Conservation (phyloP, 2,888 invertebrate species). For the Acanthosoma haemorrhoidale region DNA sequence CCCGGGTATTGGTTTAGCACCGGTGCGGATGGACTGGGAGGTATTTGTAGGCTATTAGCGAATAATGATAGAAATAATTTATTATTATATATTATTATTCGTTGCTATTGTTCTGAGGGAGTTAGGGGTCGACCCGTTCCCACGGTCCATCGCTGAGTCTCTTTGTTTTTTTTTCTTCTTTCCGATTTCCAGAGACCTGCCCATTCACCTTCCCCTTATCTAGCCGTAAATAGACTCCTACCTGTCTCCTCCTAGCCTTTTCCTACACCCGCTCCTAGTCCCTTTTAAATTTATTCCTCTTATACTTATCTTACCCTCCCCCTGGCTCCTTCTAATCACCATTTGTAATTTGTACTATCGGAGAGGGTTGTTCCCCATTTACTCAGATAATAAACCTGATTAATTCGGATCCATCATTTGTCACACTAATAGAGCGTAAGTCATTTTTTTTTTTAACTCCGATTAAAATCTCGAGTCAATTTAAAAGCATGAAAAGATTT, state of each 20-base stretch:
- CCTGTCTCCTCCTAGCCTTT: constrained; percentile 8
- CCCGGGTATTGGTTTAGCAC: background rate
- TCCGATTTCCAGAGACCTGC: constrained; percentile 12
- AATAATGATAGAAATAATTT: constrained; percentile 22
- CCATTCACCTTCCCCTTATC: constrained; percentile 12
- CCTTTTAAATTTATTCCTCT: constrained; percentile 7
- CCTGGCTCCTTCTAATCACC: constrained; percentile 8
- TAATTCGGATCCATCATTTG: background rate
- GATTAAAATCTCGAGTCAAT: too few relatives aligned
- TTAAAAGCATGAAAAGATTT: too few relatives aligned
- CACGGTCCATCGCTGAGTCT: constrained; percentile 14
- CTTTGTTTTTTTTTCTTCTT: constrained; percentile 8
- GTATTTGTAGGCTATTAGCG: too few relatives aligned
- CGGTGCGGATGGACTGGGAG: background rate
- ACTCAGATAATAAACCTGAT: constrained; percentile 2
- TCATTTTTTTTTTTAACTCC: too few relatives aligned
- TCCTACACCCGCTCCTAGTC: background rate
- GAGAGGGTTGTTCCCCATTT: background rate
- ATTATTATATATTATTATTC: constrained; percentile 15
- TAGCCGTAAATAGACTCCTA: constrained; percentile 12
- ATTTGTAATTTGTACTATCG: constrained; percentile 5
- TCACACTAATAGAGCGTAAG: background rate
- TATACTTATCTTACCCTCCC: constrained; percentile 12
- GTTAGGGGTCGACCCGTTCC: constrained; percentile 15
- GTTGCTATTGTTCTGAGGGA: background rate